phyloP scores from a whole-genome alignment of 2,113 vertebrate species.

The Proterorhinus semilunaris region DNA sequence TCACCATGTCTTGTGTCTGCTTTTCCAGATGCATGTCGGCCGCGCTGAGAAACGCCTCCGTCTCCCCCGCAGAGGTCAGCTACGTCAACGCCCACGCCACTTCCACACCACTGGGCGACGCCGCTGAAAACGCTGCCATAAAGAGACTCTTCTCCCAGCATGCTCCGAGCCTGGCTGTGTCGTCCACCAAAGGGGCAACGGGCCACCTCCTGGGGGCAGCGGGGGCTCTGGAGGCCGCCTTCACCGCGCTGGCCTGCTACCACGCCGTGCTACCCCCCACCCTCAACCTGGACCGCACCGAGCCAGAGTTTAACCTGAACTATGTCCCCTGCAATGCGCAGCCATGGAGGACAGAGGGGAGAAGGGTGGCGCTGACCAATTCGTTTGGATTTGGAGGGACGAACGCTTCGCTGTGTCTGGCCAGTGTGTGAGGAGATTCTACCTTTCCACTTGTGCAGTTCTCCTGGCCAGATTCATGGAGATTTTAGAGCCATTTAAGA shows the following conservation, averaged over 20 bases:
- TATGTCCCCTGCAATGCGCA: constrained; percentile 87
- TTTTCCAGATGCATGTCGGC: constrained; percentile 88
- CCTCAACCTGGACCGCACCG: constrained; percentile 87
- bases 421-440: constrained; percentile 68
- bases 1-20: background rate
- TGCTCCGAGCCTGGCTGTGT: constrained; percentile 77
- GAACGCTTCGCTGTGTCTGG: constrained; percentile 91
- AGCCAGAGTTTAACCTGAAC: constrained; percentile 89
- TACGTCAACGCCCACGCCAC: constrained; percentile 97
- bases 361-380: constrained; percentile 86
- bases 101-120: constrained; percentile 92
- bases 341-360: constrained; percentile 78
- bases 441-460: too few species aligned
- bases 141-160: constrained; percentile 86
- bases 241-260: constrained; percentile 89
- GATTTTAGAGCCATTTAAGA: too few species aligned
- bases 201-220: constrained; percentile 94
- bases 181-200: constrained; percentile 95
- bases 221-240: constrained; percentile 89
- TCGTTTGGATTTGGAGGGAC: constrained; percentile 98
- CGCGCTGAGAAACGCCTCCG: constrained; percentile 83
- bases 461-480: too few species aligned
- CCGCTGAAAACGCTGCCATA: constrained; percentile 92
- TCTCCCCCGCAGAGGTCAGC: constrained; percentile 81
- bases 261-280: constrained; percentile 88